Conservation (phyloP, 2,113 vertebrate genomes). For the Microtus richardsoni region DNA sequence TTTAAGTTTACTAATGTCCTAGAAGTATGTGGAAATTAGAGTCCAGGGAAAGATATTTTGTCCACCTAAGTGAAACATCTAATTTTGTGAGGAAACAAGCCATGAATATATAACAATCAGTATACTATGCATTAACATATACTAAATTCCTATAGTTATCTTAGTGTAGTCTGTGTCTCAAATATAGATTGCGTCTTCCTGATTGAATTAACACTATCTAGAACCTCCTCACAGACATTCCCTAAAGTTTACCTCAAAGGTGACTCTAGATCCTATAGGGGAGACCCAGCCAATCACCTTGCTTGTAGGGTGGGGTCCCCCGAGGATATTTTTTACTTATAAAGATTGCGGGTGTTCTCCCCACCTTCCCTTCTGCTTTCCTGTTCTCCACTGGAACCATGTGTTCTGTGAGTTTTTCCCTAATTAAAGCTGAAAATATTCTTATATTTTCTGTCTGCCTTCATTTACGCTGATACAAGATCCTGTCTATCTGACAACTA, state of each 20-base stretch:
- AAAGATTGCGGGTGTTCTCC: too few species aligned
- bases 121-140: background rate
- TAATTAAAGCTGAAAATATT: too few species aligned
- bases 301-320: too few species aligned
- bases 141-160: background rate
- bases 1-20: background rate
- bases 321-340: too few species aligned
- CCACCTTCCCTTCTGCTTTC: too few species aligned
- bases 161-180: background rate
- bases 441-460: too few species aligned
- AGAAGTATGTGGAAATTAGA: background rate
- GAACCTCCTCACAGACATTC: background rate
- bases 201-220: background rate
- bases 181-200: background rate
- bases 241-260: too few species aligned
- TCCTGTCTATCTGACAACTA: background rate
- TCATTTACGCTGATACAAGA: too few species aligned
- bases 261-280: background rate
- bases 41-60: background rate
- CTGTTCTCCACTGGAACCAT: too few species aligned
- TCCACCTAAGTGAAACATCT: background rate
- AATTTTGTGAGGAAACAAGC: background rate
- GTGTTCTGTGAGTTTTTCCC: too few species aligned
- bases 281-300: too few species aligned
- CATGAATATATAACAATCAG: background rate